Percentiles rank a stretch among this genome's conserved stretches.
Evolutionary conservation across 2,113 vertebrate species (phyloP).

Genomic region (Nannospalax galili): DNA sequence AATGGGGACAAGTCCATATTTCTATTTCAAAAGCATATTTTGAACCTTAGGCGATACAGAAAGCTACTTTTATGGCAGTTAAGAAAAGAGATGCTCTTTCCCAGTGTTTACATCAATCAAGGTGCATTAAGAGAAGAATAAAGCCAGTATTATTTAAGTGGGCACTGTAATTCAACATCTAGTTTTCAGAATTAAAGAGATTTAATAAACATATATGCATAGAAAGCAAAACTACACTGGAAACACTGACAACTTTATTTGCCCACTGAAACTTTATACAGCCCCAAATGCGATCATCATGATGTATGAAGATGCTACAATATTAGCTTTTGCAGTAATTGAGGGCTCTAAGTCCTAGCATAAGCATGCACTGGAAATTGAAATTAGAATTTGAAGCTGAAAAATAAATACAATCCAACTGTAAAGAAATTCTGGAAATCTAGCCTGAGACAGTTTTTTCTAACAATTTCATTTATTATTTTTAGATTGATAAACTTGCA

Average conservation of each 20-base stretch:
- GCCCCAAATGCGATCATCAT: background rate
- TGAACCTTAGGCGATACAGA: slow-evolving; percentile 64
- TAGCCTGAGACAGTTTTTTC: background rate
- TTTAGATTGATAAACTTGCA: no score
- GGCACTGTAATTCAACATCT: slow-evolving; percentile 34
- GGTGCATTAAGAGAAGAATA: slow-evolving; percentile 37
- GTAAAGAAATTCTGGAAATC: slow-evolving; percentile 16
- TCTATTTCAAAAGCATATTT: slow-evolving; percentile 63
- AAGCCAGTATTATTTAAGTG: slow-evolving; percentile 36
- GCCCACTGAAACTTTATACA: slow-evolving; percentile 22
- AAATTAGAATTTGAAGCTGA: slow-evolving; percentile 43
- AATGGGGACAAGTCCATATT: slow-evolving; percentile 58
- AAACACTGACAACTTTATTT: slow-evolving; percentile 48
- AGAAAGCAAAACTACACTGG: slow-evolving; percentile 14
- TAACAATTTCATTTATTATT: no score
- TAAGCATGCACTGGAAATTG: background rate
- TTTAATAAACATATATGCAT: background rate
- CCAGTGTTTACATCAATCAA: slow-evolving; percentile 5
- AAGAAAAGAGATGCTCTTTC: slow-evolving; percentile 57
- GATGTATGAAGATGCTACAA: background rate
- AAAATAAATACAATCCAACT: background rate
- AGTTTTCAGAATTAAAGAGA: slow-evolving; percentile 56
- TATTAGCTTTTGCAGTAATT: slow-evolving; percentile 14
- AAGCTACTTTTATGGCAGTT: slow-evolving; percentile 47
- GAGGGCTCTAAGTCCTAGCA: background rate